Conservation (phyloP, 2,797 vertebrate genomes). For the Micromesistius poutassou region DNA sequence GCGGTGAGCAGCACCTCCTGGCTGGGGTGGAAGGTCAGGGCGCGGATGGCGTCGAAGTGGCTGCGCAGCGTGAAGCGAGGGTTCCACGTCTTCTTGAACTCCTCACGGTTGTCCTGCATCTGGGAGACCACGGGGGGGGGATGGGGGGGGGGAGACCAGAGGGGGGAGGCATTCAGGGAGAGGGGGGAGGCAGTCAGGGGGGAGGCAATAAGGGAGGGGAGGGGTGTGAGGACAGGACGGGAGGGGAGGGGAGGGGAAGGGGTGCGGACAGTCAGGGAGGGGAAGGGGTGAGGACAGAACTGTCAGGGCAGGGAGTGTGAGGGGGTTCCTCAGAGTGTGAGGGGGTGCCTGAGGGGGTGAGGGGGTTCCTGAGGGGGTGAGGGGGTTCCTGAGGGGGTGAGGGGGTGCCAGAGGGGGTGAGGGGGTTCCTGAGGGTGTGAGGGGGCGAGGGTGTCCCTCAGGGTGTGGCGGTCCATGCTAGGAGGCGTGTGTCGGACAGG, state of each 20-base stretch:
- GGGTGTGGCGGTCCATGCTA: no score
- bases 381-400: not conserved
- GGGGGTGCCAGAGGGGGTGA: not conserved
- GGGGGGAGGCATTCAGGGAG: not conserved
- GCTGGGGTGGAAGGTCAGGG: conserved; percentile 83
- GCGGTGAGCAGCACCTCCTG: conserved; percentile 84
- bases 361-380: no score
- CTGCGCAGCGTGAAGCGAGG: conserved; percentile 89
- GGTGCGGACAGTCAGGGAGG: no score
- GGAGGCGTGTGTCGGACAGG: no score
- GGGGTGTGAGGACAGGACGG: not conserved
- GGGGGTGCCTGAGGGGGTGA: no score
- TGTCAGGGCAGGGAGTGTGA: not conserved
- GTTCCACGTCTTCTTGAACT: conserved; percentile 91
- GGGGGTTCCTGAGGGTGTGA: no score
- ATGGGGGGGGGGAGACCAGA: not conserved
- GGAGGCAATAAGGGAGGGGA: not conserved
- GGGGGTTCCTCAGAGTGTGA: no score
- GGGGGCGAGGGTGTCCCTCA: no score
- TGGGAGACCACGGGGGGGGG: conserved; percentile 34
- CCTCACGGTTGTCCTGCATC: conserved; percentile 84
- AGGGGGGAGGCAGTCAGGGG: not conserved
- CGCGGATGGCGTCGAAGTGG: conserved; percentile 87
- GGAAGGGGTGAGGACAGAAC: not conserved
- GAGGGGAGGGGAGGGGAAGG: not conserved